phyloP scores from a whole-genome alignment of 2,113 vertebrate genomes.

The Rhinichthys klamathensis region DNA sequence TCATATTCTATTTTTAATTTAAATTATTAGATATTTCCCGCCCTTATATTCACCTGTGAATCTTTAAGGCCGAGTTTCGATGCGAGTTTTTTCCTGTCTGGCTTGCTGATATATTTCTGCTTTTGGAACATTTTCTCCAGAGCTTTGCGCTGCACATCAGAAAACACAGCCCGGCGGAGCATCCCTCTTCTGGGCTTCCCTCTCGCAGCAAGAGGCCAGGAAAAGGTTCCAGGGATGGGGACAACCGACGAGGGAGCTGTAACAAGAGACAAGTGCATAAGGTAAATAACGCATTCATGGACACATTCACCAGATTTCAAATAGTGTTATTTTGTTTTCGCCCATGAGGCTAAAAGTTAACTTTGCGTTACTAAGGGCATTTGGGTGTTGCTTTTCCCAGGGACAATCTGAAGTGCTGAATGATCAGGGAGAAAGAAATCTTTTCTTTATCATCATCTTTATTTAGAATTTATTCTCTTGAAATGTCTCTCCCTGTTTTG shows the following conservation, averaged over 20 bases:
- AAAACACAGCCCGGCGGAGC: conserved; percentile 95
- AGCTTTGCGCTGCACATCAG: conserved; percentile 94
- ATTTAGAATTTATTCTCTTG: conserved; percentile 37
- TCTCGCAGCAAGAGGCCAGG: conserved; percentile 89
- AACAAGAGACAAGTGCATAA: not conserved
- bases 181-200: conserved; percentile 95
- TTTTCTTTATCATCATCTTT: conserved; percentile 36
- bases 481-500: conserved; percentile 64
- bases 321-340: not conserved
- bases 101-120: conserved; percentile 99
- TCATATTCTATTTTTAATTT: too few species aligned
- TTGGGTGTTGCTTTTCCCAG: conserved; percentile 35
- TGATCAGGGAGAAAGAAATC: conserved; percentile 25
- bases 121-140: conserved; percentile 99
- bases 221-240: conserved; percentile 94
- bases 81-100: conserved; percentile 93
- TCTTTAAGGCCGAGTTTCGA: conserved; percentile 94
- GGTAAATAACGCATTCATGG: conserved; percentile 26
- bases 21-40: not conserved
- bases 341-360: conserved; percentile 36
- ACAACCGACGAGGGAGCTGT: conserved; percentile 87
- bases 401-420: conserved; percentile 9
- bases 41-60: conserved; percentile 83
- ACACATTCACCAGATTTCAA: not conserved
- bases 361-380: conserved; percentile 29